Conservation (phyloP, 2,888 invertebrate genomes). For the Amblyjoppa fuscipennis region DNA sequence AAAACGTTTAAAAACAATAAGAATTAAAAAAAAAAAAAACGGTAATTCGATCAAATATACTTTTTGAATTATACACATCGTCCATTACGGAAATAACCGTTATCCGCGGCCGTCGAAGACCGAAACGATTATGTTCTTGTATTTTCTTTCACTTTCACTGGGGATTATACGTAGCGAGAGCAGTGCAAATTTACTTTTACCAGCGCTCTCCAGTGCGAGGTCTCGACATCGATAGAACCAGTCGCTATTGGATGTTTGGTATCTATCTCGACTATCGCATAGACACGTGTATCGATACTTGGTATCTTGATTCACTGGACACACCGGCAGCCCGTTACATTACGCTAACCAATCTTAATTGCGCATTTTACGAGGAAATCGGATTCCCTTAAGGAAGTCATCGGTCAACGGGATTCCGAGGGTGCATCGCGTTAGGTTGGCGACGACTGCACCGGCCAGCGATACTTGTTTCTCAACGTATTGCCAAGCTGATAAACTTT, state of each 20-base stretch:
- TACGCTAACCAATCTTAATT: slow-evolving; percentile 32
- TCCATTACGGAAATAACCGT: slow-evolving; percentile 37
- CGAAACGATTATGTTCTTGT: slow-evolving; percentile 41
- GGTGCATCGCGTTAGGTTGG: slow-evolving; percentile 7
- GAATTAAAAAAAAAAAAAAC: slow-evolving; percentile 11
- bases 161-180: neutral
- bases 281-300: neutral
- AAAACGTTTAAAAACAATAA: neutral
- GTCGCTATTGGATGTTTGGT: neutral
- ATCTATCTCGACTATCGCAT: neutral
- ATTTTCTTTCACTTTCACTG: slow-evolving; percentile 61
- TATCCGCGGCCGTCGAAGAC: slow-evolving; percentile 23
- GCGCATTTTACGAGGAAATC: slow-evolving; percentile 29
- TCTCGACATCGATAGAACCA: slow-evolving; percentile 10
- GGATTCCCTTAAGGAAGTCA: slow-evolving; percentile 26
- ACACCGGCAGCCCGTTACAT: slow-evolving; percentile 1
- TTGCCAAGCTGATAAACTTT: neutral
- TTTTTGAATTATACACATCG: slow-evolving; percentile 11
- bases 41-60: slow-evolving; percentile 24
- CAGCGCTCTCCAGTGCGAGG: slow-evolving; percentile 3
- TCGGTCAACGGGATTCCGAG: slow-evolving; percentile 14
- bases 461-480: slow-evolving; percentile 4
- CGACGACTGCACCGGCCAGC: neutral
- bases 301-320: slow-evolving; percentile 36
- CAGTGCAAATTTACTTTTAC: slow-evolving; percentile 39